These are phyloP conservation scores for Mus minutoides DNA, from an alignment of 2,797 vertebrate genomes.

Conservation along the genomic window DNA sequence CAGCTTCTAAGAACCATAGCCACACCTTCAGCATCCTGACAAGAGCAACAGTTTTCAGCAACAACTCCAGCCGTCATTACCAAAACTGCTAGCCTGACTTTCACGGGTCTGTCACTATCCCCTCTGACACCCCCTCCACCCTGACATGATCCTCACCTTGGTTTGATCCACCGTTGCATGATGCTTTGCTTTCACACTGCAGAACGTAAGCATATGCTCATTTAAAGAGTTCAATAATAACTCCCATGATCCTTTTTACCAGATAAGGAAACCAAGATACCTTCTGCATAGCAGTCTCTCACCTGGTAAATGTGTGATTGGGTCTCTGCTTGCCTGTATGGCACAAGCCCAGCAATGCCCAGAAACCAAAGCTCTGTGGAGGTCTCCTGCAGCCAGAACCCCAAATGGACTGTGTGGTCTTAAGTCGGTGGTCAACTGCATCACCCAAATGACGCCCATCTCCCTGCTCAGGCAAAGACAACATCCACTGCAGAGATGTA, in stretches of 20 bases:
- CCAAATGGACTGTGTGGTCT: not conserved
- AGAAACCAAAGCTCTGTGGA: not conserved
- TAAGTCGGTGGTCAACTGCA: not conserved
- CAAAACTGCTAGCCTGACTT: not conserved
- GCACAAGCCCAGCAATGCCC: not conserved
- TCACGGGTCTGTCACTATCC: not conserved
- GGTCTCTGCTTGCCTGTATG: not conserved
- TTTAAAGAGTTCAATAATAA: not conserved
- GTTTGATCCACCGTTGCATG: not conserved
- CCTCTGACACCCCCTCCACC: no score
- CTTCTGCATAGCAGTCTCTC: not conserved
- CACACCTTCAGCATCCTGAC: not conserved
- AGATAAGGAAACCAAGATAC: not conserved
- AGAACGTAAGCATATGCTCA: not conserved
- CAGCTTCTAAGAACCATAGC: not conserved
- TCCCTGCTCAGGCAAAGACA: not conserved
- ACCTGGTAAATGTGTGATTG: not conserved
- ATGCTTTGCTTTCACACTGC: not conserved
- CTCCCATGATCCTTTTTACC: not conserved
- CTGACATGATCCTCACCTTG: not conserved
- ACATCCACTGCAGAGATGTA: constrained; percentile 73
- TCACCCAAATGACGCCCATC: not conserved
- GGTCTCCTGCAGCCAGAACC: no score
- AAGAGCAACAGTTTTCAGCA: not conserved
- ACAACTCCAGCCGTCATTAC: accelerated